phyloP scores from a whole-genome alignment of 2,797 vertebrate genomes.

The Myiotriccus ornatus region DNA sequence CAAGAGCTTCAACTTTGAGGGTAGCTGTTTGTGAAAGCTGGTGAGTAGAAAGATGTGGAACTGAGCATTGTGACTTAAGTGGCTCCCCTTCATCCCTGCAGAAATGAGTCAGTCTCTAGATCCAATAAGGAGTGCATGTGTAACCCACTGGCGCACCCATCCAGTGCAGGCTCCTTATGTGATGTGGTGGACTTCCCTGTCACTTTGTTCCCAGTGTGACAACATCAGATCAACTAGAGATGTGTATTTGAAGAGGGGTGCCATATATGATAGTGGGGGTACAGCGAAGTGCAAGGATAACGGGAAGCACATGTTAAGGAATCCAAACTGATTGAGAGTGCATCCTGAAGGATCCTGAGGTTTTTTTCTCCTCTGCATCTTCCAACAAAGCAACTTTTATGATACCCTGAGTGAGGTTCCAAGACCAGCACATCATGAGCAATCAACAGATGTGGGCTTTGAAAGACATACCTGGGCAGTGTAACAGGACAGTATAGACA shows the following conservation, averaged over 20 bases:
- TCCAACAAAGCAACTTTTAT: background rate
- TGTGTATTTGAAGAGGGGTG: background rate
- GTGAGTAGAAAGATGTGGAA: background rate
- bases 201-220: background rate
- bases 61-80: background rate
- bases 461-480: background rate
- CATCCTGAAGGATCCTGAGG: background rate
- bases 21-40: background rate
- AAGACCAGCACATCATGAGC: background rate
- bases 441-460: background rate
- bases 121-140: accelerated
- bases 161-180: background rate
- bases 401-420: background rate
- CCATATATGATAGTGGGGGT: accelerated
- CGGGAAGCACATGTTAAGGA: background rate
- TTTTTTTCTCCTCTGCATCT: background rate
- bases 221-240: background rate
- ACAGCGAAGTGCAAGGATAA: background rate
- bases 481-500: background rate
- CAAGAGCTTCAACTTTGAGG: background rate
- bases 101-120: background rate
- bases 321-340: background rate
- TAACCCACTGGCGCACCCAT: background rate
- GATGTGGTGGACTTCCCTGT: background rate
- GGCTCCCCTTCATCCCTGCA: background rate